Percentiles rank a stretch among this genome's conserved stretches.
Conservation (phyloP, 2,888 invertebrate genomes). For the Phaonia tiefii region DNA sequence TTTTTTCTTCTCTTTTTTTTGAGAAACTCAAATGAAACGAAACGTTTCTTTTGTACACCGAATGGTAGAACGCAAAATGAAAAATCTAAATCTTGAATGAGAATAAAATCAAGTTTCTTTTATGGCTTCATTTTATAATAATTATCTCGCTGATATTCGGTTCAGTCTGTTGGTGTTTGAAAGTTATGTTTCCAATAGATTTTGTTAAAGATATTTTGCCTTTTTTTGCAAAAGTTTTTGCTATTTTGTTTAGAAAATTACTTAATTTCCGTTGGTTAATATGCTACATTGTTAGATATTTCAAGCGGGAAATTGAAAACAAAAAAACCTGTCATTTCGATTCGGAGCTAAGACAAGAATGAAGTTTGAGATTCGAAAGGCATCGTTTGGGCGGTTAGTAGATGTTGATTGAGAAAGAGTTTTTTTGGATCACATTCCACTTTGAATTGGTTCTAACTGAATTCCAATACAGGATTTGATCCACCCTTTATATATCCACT, state of each 20-base stretch:
- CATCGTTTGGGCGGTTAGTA: no score
- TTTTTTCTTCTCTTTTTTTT: no score
- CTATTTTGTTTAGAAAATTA: constrained; percentile 47
- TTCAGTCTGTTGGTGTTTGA: neutral
- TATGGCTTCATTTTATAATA: constrained; percentile 34
- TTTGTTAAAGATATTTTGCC: neutral
- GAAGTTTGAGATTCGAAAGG: no score
- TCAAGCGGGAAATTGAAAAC: no score
- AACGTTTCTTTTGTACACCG: neutral
- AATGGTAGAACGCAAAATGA: neutral
- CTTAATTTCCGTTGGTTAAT: constrained; percentile 66
- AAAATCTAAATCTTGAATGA: constrained; percentile 33
- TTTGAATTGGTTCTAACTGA: no score
- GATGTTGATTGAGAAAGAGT: no score
- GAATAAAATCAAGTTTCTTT: constrained; percentile 46
- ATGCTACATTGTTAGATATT: neutral
- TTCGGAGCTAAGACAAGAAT: no score
- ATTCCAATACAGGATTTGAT: no score
- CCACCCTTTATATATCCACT: no score
- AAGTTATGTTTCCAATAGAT: neutral
- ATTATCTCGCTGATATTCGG: neutral
- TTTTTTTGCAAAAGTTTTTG: neutral
- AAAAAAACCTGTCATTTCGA: no score
- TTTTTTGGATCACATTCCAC: no score
- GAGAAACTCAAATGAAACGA: no score